Evolutionary conservation across 2,113 vertebrate species (phyloP).

Genomic region (Tupaia tana): DNA sequence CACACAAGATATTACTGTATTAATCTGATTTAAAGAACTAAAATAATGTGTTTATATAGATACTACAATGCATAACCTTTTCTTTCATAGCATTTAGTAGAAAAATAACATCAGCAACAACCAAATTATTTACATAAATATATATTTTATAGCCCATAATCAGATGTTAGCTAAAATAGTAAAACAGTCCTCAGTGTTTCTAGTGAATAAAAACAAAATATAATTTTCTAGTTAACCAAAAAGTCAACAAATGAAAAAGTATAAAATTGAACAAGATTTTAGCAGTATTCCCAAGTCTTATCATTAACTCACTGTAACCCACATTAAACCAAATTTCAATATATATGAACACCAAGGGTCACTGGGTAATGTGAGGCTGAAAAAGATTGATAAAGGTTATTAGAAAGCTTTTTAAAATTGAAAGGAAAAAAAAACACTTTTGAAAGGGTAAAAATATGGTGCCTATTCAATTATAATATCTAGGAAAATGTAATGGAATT

Average conservation of each 20-base stretch:
- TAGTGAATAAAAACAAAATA: conserved; percentile 52
- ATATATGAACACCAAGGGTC: neutral
- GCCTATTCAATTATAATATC: neutral
- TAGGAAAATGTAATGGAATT: conserved; percentile 37
- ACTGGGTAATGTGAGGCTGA: neutral
- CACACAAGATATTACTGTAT: neutral
- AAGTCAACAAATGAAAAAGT: neutral
- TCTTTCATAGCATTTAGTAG: conserved; percentile 23
- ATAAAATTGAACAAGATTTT: neutral
- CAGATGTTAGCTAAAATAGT: conserved; percentile 46
- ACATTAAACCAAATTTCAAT: neutral
- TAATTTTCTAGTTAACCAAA: neutral
- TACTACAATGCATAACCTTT: neutral
- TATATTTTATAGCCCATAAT: conserved; percentile 46
- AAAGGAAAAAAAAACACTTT: neutral
- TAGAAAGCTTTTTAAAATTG: conserved; percentile 8
- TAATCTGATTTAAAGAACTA: conserved; percentile 44
- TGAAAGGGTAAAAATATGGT: neutral
- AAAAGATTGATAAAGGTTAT: neutral
- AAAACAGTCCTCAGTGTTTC: conserved; percentile 32
- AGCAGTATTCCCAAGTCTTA: neutral
- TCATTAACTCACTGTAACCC: neutral
- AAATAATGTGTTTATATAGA: conserved; percentile 49
- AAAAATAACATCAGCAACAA: conserved; percentile 57
- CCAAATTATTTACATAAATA: conserved; percentile 49